phyloP scores from a whole-genome alignment of 2,113 vertebrate species.

The Morone chrysops region DNA sequence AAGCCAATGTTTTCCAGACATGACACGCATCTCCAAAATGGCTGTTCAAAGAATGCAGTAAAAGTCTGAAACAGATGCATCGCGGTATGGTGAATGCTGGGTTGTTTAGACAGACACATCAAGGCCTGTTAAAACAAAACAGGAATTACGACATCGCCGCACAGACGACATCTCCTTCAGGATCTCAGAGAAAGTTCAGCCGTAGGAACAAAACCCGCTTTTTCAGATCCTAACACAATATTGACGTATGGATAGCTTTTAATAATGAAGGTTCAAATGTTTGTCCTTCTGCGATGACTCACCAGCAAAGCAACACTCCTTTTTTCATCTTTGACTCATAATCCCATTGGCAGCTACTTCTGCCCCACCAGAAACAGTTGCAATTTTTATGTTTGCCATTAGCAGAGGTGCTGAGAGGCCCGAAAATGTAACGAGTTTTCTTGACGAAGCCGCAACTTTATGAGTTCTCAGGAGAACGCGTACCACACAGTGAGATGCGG shows the following conservation, averaged over 20 bases:
- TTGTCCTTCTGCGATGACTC: slow-evolving; percentile 12
- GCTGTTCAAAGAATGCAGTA: slow-evolving; percentile 48
- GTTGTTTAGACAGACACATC: slow-evolving; percentile 30
- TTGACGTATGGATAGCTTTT: neutral
- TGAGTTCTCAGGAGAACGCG: slow-evolving; percentile 52
- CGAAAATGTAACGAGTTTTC: slow-evolving; percentile 53
- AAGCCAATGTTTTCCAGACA: slow-evolving; percentile 69
- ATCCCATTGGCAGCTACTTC: slow-evolving; percentile 17
- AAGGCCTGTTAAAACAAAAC: slow-evolving; percentile 9
- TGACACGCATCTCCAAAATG: slow-evolving; percentile 58
- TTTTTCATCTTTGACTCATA: slow-evolving; percentile 16
- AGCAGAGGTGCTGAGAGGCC: slow-evolving; percentile 68
- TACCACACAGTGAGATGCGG: slow-evolving; percentile 67
- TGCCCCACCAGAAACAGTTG: slow-evolving; percentile 47
- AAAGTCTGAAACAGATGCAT: slow-evolving; percentile 57
- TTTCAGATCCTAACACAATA: slow-evolving; percentile 1
- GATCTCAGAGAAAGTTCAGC: neutral
- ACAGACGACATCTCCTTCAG: neutral
- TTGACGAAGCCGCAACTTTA: slow-evolving; percentile 69
- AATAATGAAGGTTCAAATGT: neutral
- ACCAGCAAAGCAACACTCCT: slow-evolving; percentile 14
- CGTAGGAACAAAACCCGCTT: neutral
- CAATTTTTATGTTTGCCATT: slow-evolving; percentile 59
- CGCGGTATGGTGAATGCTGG: neutral
- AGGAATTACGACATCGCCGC: neutral